Base-by-base conservation (phyloP, 2,797 vertebrate genomes). In the Anomalospiza imberbis region DNA sequence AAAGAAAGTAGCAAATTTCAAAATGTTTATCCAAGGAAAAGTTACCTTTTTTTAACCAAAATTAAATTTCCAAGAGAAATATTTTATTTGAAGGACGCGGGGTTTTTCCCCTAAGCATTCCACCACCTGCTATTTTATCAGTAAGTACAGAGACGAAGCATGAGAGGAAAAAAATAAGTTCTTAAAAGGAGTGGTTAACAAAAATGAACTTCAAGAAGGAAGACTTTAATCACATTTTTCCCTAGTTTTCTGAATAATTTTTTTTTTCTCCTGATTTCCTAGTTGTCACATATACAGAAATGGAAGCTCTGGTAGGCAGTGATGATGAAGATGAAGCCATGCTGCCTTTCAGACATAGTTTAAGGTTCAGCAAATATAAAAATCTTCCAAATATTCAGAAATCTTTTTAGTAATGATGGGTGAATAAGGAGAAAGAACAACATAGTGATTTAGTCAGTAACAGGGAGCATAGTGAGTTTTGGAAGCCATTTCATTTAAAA, bases 181-280 rank as follows among this genome's bases (percentile, higher is more conserved):
- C 38, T 71, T 82, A 62, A 79, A 91, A 89, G 16, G 21, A n/a
- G 32, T 19, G 34, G 11, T 42, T 71, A 83, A 85, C 18, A 90
- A 83, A 85, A 85, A 57, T 22, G 11, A 88, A 38, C 21, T 68
- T 28, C 36, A 76, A 62, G 51, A 76, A 53, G 20, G 8, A 73
- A 73, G 3, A 34, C 2, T 77, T 83, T 53, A 5, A 11, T 24
- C 17, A 12, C 7, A 7, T 36, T 72, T 29, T 2, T 0, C 15
- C 17, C 24, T 29, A 24, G 68, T 82, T 87, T 91, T 82, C 22
- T n/a, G 51, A 51, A 25, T 22, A 22, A 17, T 22, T 47, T 38
- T 5, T 10, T 9, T 67, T 38, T 40, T 1, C 9, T 88, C 48
- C 29, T 45, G 25, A 47, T 65, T 89, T 75, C 83, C n/a, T 65